Evolutionary conservation across 2,888 invertebrate species (phyloP).

Genomic region (Drosophila falleni): DNA sequence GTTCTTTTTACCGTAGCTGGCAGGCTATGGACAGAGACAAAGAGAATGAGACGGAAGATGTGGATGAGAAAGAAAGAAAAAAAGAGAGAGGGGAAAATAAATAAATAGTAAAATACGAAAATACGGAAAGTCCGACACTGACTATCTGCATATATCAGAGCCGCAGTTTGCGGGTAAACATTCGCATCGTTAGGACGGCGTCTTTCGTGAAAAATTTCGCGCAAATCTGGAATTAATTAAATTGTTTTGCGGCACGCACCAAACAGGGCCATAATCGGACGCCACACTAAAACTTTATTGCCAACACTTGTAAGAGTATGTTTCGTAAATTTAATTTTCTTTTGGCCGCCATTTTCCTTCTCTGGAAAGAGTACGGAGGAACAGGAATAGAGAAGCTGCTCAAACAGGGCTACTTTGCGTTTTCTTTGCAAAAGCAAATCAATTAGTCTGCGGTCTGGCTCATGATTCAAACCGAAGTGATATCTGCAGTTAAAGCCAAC

Average conservation of each 20-base stretch:
- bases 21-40: conserved; percentile 87
- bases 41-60: not conserved
- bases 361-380: not conserved
- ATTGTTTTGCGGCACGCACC: conserved; percentile 75
- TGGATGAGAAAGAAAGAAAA: not conserved
- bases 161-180: conserved; percentile 14
- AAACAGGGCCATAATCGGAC: conserved; percentile 43
- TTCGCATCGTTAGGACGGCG: conserved; percentile 45
- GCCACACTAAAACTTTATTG: conserved; percentile 22
- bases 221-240: conserved; percentile 82
- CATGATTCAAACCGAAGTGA: conserved; percentile 1
- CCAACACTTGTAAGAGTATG: conserved; percentile 19
- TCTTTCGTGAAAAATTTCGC: conserved; percentile 68
- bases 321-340: conserved; percentile 31
- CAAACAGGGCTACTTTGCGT: conserved; percentile 7
- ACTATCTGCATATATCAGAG: conserved; percentile 33
- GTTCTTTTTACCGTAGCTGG: conserved; percentile 96
- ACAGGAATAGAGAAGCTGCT: conserved; percentile 1
- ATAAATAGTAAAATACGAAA: conserved; percentile 49
- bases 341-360: conserved; percentile 3
- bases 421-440: conserved; percentile 14
- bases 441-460: conserved; percentile 13
- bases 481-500: not conserved
- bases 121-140: conserved; percentile 43
- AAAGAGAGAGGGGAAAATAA: conserved; percentile 28